Percentiles rank a stretch among this genome's conserved stretches.
phyloP scores from a whole-genome alignment of 2,113 vertebrate genomes.

The Canis aureus region DNA sequence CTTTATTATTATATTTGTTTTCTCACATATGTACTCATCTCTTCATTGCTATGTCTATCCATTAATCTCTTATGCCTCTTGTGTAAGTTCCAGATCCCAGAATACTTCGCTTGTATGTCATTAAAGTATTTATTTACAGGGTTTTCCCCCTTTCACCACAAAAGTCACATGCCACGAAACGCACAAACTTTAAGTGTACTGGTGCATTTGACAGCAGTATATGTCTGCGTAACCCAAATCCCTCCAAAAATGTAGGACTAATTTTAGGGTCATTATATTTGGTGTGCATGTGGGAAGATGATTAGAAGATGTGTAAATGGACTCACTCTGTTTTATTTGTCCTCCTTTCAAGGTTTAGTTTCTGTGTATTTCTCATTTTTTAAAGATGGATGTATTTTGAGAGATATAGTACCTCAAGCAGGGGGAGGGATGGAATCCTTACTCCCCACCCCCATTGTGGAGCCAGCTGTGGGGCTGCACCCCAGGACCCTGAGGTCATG shows the following conservation, averaged over 20 bases:
- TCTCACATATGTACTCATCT: not conserved
- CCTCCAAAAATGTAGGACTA: not conserved
- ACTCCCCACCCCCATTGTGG: not conserved
- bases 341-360: not conserved
- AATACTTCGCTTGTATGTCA: not conserved
- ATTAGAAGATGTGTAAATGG: not conserved
- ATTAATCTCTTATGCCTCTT: not conserved
- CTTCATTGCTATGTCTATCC: not conserved
- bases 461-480: not conserved
- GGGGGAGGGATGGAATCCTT: not conserved
- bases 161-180: not conserved
- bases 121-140: not conserved
- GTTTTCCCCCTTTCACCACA: not conserved
- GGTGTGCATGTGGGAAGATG: not conserved
- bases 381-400: not conserved
- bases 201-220: not conserved
- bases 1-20: not conserved
- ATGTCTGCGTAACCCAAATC: not conserved
- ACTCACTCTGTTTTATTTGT: not conserved
- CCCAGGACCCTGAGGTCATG: not conserved
- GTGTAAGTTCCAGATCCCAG: not conserved
- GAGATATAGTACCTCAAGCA: not conserved
- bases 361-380: not conserved
- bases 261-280: not conserved
- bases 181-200: not conserved